Evolutionary conservation across 2,888 invertebrate species (phyloP).

Genomic region (Drosophila robusta): DNA sequence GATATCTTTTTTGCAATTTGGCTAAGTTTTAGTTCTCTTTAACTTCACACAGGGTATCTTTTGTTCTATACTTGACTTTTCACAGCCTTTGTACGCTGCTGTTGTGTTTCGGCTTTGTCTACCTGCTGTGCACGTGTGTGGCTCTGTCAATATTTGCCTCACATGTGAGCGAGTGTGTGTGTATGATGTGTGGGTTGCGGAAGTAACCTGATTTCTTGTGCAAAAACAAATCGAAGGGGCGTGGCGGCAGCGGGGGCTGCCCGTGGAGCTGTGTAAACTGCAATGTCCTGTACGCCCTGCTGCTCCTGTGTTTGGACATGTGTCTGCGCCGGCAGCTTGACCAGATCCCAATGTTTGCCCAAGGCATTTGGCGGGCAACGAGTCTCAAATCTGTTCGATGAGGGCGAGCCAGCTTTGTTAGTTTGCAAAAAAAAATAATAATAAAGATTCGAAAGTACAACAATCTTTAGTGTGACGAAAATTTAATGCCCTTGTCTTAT

Average conservation of each 20-base stretch:
- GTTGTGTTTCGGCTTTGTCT: constrained; percentile 47
- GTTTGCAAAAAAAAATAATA: not conserved
- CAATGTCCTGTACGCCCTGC: constrained; percentile 54
- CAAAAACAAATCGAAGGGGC: constrained; percentile 52
- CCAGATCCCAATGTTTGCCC: constrained; percentile 61
- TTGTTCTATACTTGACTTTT: not conserved
- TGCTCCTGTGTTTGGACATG: constrained; percentile 64
- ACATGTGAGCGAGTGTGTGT: constrained; percentile 30
- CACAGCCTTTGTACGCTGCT: not conserved
- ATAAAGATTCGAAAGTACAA: not conserved
- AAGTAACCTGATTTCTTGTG: constrained; percentile 74
- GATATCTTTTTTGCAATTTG: no score
- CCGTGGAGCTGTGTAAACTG: constrained; percentile 66
- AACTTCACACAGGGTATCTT: constrained; percentile 23
- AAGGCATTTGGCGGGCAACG: constrained; percentile 46
- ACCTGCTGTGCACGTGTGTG: constrained; percentile 77
- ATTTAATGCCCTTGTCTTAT: not conserved
- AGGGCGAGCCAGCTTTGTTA: constrained; percentile 19
- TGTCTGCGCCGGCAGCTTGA: constrained; percentile 61
- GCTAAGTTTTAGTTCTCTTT: no score
- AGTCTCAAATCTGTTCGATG: not conserved
- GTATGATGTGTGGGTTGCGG: constrained; percentile 50
- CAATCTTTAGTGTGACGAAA: not conserved
- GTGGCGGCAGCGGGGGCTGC: constrained; percentile 17
- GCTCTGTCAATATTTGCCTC: constrained; percentile 69